phyloP scores from a whole-genome alignment of 2,888 invertebrate genomes.

The Caenorhabditis uteleia region DNA sequence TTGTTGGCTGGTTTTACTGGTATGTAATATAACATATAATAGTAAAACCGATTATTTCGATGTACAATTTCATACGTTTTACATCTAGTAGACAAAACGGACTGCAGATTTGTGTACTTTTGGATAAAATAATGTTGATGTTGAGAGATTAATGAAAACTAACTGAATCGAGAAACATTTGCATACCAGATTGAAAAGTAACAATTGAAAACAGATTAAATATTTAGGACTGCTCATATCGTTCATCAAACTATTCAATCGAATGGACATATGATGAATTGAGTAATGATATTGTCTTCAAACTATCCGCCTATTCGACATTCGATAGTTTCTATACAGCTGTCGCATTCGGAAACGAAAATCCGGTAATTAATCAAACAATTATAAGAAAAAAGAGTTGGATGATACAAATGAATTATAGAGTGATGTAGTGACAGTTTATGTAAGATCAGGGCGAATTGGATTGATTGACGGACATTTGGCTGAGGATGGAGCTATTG shows the following conservation, averaged over 20 bases:
- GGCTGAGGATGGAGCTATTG: constrained; percentile 40
- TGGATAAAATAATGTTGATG: no score
- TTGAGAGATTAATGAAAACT: no score
- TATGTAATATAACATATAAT: no score
- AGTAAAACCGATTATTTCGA: no score
- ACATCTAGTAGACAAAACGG: no score
- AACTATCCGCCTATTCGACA: constrained; percentile 30
- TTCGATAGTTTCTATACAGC: constrained; percentile 48
- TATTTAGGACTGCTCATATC: constrained; percentile 36
- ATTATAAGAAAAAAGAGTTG: neutral
- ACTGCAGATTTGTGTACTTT: no score
- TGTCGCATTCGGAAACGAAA: constrained; percentile 40
- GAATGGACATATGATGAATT: constrained; percentile 51
- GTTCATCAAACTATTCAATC: constrained; percentile 39
- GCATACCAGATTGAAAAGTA: no score
- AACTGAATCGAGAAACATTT: no score
- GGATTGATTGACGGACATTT: constrained; percentile 51
- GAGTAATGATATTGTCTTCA: constrained; percentile 52
- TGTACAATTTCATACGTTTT: no score
- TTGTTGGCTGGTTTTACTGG: no score
- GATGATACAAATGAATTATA: constrained; percentile 21
- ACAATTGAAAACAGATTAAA: no score
- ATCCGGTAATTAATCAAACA: constrained; percentile 34
- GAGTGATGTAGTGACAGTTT: constrained; percentile 50
- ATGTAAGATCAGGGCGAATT: constrained; percentile 52